phyloP scores from a whole-genome alignment of 2,797 vertebrate species.

The Acanthiza pusilla region DNA sequence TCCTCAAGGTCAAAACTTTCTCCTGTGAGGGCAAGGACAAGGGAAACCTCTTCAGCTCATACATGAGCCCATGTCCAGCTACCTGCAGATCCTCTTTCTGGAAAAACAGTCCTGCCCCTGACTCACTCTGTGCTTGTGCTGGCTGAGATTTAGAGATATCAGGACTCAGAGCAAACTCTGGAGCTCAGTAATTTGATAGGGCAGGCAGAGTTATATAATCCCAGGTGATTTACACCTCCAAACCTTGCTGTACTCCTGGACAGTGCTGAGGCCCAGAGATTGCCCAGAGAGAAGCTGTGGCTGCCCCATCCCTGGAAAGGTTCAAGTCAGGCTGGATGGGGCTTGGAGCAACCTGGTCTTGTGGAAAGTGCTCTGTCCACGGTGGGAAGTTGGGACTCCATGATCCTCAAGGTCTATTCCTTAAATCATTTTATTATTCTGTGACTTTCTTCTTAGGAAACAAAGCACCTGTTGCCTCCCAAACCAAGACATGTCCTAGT shows the following conservation, averaged over 20 bases:
- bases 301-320: neutral
- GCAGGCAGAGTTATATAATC: neutral
- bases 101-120: neutral
- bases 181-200: neutral
- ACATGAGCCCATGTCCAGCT: accelerated
- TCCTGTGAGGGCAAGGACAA: neutral
- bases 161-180: neutral
- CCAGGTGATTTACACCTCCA: neutral
- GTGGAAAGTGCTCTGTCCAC: neutral
- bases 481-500: neutral
- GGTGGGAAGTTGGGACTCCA: neutral
- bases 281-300: neutral
- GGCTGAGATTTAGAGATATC: neutral
- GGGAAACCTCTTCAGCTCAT: accelerated
- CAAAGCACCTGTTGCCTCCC: neutral
- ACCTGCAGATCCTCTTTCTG: neutral
- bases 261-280: neutral
- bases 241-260: neutral
- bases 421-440: neutral
- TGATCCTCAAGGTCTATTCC: neutral
- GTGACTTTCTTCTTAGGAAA: neutral
- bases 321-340: neutral
- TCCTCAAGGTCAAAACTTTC: neutral
- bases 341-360: accelerated
- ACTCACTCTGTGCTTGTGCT: neutral